phyloP scores from a whole-genome alignment of 1,140 invertebrate species.

The Teleogryllus occipitalis region DNA sequence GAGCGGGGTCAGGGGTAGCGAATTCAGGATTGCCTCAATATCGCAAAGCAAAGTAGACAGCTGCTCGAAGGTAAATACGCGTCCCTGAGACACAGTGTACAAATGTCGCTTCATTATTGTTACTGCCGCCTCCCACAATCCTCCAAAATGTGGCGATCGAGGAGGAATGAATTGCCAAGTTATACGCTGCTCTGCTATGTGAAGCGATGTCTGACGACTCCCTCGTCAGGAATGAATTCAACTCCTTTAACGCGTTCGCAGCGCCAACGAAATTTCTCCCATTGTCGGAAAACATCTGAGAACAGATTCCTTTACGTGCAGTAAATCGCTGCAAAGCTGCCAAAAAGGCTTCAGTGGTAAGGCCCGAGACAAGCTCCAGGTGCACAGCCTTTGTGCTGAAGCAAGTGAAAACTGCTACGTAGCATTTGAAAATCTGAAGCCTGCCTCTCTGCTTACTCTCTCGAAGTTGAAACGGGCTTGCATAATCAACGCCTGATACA shows the following conservation, averaged over 20 bases:
- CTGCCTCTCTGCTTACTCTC: conserved; percentile 22
- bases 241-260: neutral
- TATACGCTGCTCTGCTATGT: no score
- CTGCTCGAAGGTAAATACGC: no score
- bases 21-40: no score
- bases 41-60: no score
- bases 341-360: conserved; percentile 29
- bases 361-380: conserved; percentile 29
- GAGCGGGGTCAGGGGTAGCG: no score
- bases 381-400: conserved; percentile 30
- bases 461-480: conserved; percentile 30
- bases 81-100: no score
- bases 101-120: no score
- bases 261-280: conserved; percentile 15
- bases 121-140: no score
- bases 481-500: conserved; percentile 33
- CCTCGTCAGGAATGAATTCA: no score
- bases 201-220: no score
- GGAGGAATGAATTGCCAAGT: no score
- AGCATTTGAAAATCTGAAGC: conserved; percentile 28
- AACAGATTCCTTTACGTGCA: conserved; percentile 22
- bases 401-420: conserved; percentile 32
- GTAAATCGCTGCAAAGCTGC: conserved; percentile 29
- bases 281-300: neutral
- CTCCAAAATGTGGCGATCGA: no score